Conservation (phyloP, 2,888 invertebrate species). For the Digitonthophagus gazella region DNA sequence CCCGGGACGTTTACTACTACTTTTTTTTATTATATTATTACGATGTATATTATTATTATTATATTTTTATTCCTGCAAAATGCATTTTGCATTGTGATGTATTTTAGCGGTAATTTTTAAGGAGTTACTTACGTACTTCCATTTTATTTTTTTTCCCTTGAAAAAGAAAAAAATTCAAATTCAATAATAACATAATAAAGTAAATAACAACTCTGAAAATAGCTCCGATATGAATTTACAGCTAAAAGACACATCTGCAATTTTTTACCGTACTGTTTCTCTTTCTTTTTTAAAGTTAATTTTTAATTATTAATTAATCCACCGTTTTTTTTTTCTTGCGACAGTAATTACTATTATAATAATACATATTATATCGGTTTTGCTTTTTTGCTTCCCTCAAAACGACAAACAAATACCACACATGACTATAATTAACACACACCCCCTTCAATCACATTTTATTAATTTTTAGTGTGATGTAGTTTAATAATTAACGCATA, state of each 20-base stretch:
- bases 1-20: neutral
- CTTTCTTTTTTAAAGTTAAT: conserved; percentile 28
- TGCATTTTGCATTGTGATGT: conserved; percentile 74
- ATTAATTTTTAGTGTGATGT: conserved; percentile 48
- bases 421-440: conserved; percentile 27
- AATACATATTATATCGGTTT: conserved; percentile 22
- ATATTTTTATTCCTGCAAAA: conserved; percentile 75
- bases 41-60: conserved; percentile 59
- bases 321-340: neutral
- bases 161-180: conserved; percentile 4
- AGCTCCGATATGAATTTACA: conserved; percentile 45
- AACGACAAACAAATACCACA: neutral
- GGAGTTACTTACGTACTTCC: conserved; percentile 49
- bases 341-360: neutral
- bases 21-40: conserved; percentile 42
- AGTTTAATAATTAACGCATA: conserved; percentile 41
- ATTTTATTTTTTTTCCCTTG: conserved; percentile 42
- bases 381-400: conserved; percentile 44
- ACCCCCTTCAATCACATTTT: conserved; percentile 41
- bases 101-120: conserved; percentile 56
- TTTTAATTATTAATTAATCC: conserved; percentile 28
- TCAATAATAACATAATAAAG: conserved; percentile 29
- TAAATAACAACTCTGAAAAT: conserved; percentile 33
- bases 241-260: conserved; percentile 49
- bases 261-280: conserved; percentile 37